Evolutionary conservation across 2,888 invertebrate genomes (phyloP), one percentile per base, ranked within the genome.

Genomic region (Leistus spinibarbis): DNA sequence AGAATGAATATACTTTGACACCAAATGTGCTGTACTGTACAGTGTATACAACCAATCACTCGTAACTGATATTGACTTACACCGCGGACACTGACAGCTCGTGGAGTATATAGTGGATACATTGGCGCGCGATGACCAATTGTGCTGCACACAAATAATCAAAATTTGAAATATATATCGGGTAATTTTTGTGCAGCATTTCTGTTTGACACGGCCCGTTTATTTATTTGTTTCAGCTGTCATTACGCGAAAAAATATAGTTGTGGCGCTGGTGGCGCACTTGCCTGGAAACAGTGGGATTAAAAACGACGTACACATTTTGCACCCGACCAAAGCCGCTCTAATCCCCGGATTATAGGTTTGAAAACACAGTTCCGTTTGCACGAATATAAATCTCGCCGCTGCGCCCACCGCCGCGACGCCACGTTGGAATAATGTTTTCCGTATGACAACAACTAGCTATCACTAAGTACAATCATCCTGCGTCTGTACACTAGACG

Each of bases 301-400:
- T 75, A 75, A 75, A 75, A 75, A 75, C 63, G 75, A 69, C 68
- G 75, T 75, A 75, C 75, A 75, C 75, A 75, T 75, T 75, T 75
- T 75, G 75, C 75, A 75, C 75, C 75, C 68, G 54, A 40, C 75
- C 54, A 75, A 75, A 75, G 75, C 75, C 63, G 64, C 69, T 69
- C 69, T 75, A 75, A 75, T 75, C 75, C 75, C 16, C 3, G 75
- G 75, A 75, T 75, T 75, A 75, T 75, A 75, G 75, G 75, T 75
- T 75, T 75, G 75, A 75, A 75, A 75, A 75, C 75, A 75, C 63
- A 75, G 75, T 75, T 75, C 75, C 75, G 75, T 75, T 75, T 74
- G 63, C 75, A 64, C 69, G 68, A 54, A 64, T 69, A 75, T 75
- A 75, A 75, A 75, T 75, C 75, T 75, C 69, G 40, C 13, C 40